These are phyloP conservation scores for Microdon myrmicae DNA, from an alignment of 2,888 invertebrate genomes.

Conservation along the genomic window DNA sequence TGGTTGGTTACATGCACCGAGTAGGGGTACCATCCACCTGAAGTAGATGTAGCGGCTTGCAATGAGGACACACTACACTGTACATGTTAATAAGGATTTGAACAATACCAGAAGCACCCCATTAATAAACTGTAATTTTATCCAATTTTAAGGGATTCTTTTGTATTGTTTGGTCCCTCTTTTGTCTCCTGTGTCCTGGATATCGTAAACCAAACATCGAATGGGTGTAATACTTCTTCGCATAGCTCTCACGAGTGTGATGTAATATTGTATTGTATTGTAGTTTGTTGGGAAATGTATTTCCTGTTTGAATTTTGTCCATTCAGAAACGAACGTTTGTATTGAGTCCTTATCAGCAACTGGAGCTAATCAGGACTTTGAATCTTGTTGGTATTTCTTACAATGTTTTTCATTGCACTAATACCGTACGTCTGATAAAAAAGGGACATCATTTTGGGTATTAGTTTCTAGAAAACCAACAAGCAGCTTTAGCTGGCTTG, in stretches of 20 bases:
- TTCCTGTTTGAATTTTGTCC: slow-evolving; percentile 35
- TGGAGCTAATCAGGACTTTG: slow-evolving; percentile 37
- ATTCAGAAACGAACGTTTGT: too few relatives aligned
- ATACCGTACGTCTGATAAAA: too few relatives aligned
- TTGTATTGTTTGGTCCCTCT: slow-evolving; percentile 27
- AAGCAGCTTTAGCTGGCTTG: slow-evolving; percentile 23
- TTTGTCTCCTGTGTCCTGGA: too few relatives aligned
- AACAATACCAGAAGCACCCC: slow-evolving; percentile 43
- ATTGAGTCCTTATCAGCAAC: slow-evolving; percentile 32
- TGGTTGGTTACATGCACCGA: background rate
- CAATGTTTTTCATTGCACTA: too few relatives aligned
- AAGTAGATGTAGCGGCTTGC: slow-evolving; percentile 31
- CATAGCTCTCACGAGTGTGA: too few relatives aligned
- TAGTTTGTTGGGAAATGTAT: too few relatives aligned
- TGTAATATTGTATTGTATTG: too few relatives aligned
- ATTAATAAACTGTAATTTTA: slow-evolving; percentile 49
- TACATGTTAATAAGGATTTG: slow-evolving; percentile 46
- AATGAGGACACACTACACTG: slow-evolving; percentile 26
- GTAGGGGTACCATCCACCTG: slow-evolving; percentile 10
- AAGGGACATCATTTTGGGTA: too few relatives aligned
- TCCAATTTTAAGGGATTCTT: slow-evolving; percentile 47
- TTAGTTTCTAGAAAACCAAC: too few relatives aligned
- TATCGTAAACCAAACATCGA: slow-evolving; percentile 20
- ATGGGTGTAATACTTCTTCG: slow-evolving; percentile 19
- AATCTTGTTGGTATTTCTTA: too few relatives aligned